Evolutionary conservation across 2,888 invertebrate genomes (phyloP), one percentile per base, ranked within the genome.

Genomic region (Tigriopus californicus): DNA sequence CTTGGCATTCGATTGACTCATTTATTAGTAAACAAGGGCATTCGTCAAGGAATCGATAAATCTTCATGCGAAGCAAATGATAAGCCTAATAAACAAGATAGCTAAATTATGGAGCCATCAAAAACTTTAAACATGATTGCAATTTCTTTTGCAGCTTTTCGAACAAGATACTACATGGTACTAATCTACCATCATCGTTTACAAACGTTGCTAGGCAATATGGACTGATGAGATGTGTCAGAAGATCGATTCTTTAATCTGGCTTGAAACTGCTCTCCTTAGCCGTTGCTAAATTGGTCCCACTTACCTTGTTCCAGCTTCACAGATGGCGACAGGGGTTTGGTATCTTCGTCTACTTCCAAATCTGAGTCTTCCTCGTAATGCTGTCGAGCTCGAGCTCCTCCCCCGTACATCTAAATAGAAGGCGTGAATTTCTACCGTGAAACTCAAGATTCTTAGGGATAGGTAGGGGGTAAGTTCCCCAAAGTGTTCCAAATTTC

Each of bases 381-480:
- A 22, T 52, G n/a, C 41, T 59, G 51, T n/a, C 59, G 51, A 12
- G 59, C 59, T 20, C 59, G 52, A 11, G 59, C 59, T 18, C 52
- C 55, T 24, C 52, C 59, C 18, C 59, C 59, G 25, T 41, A 59
- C 41, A 52, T 52, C 59, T 59, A 40, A 10, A n/a, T 2, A 33
- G 12, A 48, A 2, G 6, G 6, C 20, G 2, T 3, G 20, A 18
- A n/a, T 44, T 44, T n/a, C 18, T 44, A 18, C 33, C 33, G 18
- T 44, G 18, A 44, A 44, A 5, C 18, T 11, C 49, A n/a, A n/a
- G n/a, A n/a, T n/a, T n/a, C n/a, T n/a, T n/a, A n/a, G n/a, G n/a
- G n/a, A n/a, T n/a, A n/a, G n/a, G n/a, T n/a, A n/a, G n/a, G n/a
- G n/a, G n/a, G n/a, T n/a, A n/a, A n/a, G 22, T 20, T 22, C 22